Percentiles rank a stretch among this genome's conserved stretches.
Conservation (phyloP, 2,888 invertebrate genomes). For the Archaeoteleia sp. region DNA sequence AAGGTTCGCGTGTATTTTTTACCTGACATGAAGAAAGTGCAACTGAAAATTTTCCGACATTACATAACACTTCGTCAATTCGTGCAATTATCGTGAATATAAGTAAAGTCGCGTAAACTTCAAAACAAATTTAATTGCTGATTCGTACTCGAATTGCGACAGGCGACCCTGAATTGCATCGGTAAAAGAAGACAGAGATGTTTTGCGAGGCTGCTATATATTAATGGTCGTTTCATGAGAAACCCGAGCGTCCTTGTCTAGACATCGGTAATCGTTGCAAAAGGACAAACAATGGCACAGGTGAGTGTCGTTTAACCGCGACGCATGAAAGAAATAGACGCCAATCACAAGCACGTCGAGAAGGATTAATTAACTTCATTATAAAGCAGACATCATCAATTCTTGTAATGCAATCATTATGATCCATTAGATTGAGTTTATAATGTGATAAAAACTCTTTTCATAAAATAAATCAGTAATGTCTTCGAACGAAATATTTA, state of each 20-base stretch:
- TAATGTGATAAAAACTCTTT: too few species aligned
- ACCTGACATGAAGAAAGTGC: not conserved
- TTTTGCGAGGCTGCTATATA: constrained; percentile 52
- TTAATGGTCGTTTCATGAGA: constrained; percentile 66
- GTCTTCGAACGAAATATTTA: too few species aligned
- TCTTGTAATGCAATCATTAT: too few species aligned
- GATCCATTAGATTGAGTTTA: too few species aligned
- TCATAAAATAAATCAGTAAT: too few species aligned
- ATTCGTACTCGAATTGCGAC: constrained; percentile 17
- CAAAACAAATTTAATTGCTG: not conserved
- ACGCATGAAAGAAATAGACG: not conserved
- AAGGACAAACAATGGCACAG: constrained; percentile 50
- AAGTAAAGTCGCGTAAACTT: too few species aligned
- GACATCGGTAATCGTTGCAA: constrained; percentile 65
- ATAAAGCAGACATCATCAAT: not conserved
- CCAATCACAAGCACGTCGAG: not conserved
- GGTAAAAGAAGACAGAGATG: constrained; percentile 22
- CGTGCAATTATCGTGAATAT: too few species aligned
- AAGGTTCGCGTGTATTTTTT: too few species aligned
- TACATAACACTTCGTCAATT: not conserved
- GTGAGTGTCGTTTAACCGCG: constrained; percentile 19
- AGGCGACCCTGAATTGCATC: constrained; percentile 21
- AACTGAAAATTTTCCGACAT: not conserved
- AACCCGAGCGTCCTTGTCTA: constrained; percentile 61
- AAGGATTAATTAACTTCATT: constrained; percentile 58